phyloP scores from a whole-genome alignment of 2,888 invertebrate genomes.

The Dusona sp. region DNA sequence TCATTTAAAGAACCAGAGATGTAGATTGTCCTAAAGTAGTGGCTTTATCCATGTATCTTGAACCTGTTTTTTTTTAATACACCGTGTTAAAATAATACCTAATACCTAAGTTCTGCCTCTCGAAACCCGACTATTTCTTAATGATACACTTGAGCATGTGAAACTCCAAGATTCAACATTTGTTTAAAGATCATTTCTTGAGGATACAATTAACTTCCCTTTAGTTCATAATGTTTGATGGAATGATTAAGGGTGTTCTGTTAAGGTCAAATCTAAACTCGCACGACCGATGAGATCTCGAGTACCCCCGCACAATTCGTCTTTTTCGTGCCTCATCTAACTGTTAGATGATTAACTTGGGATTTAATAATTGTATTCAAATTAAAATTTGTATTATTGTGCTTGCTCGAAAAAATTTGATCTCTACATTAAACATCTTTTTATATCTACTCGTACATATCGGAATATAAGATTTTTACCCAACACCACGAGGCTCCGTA shows the following conservation, averaged over 20 bases:
- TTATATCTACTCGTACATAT: too few species aligned
- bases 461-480: not conserved
- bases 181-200: not conserved
- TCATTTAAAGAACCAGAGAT: not conserved
- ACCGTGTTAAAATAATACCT: not conserved
- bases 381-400: not conserved
- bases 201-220: not conserved
- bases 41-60: not conserved
- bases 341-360: too few species aligned
- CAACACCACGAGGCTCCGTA: not conserved
- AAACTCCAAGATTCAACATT: not conserved
- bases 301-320: too few species aligned
- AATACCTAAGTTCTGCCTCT: not conserved
- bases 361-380: not conserved
- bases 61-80: not conserved
- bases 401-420: not conserved
- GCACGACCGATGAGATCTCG: slow-evolving; percentile 6
- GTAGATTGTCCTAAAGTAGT: not conserved
- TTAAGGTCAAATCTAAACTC: not conserved
- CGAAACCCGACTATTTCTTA: not conserved
- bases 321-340: too few species aligned
- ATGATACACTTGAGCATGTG: not conserved
- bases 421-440: too few species aligned
- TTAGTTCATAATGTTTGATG: not conserved
- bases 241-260: not conserved